Percentiles rank a stretch among this genome's conserved stretches.
Evolutionary conservation across 2,113 vertebrate genomes (phyloP).

Genomic region (Podarcis raffonei): DNA sequence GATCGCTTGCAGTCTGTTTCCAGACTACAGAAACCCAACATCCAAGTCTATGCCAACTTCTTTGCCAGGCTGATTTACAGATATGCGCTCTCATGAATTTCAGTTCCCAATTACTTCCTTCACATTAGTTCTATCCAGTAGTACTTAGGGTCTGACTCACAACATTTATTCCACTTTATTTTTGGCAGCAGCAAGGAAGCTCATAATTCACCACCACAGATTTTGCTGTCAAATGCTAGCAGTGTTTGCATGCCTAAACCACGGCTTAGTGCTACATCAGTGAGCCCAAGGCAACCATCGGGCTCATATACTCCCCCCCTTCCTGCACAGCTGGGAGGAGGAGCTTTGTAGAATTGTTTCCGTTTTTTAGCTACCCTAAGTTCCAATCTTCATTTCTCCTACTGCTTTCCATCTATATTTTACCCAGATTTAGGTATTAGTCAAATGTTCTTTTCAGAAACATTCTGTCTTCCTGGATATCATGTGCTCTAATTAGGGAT

Average conservation of each 20-base stretch:
- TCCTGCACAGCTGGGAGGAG: too few species aligned
- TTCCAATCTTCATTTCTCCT: not conserved
- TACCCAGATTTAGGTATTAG: not conserved
- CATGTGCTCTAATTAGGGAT: not conserved
- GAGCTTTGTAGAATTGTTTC: too few species aligned
- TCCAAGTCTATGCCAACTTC: constrained; percentile 5
- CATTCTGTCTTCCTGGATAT: not conserved
- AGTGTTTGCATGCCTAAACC: not conserved
- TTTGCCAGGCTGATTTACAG: constrained; percentile 40
- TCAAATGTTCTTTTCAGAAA: not conserved
- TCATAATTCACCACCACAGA: constrained; percentile 25
- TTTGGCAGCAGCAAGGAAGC: constrained; percentile 7
- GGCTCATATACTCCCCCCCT: too few species aligned
- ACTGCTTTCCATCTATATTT: not conserved
- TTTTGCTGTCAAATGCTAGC: constrained; percentile 32
- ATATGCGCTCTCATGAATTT: constrained; percentile 32
- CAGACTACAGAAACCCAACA: not conserved
- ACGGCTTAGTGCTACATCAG: too few species aligned
- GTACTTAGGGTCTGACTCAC: not conserved
- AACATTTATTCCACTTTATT: constrained; percentile 41
- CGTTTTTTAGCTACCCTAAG: not conserved
- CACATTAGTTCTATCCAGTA: not conserved
- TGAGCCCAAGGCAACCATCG: too few species aligned
- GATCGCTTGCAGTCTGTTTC: not conserved
- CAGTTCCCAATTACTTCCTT: constrained; percentile 39